Percentiles rank a stretch among this genome's conserved stretches.
phyloP scores from a whole-genome alignment of 2,797 vertebrate species.

The Vipera latastei region DNA sequence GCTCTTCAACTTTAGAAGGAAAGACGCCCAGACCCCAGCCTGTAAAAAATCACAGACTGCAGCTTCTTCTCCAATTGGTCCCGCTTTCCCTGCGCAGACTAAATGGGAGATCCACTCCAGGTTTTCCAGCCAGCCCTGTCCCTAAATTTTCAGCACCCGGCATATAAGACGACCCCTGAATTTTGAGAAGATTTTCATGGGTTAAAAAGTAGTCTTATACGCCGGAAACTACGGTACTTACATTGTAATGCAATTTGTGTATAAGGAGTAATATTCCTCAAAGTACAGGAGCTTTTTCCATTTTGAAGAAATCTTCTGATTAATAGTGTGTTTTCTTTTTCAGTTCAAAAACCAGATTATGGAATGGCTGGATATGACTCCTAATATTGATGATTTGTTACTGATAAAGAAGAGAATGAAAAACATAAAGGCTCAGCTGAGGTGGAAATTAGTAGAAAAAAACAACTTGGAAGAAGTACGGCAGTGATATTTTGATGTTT shows the following conservation, averaged over 20 bases:
- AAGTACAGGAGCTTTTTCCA: not conserved
- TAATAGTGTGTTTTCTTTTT: constrained; percentile 5
- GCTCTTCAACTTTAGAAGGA: too few relatives aligned
- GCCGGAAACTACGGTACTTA: too few relatives aligned
- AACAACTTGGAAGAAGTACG: constrained; percentile 78
- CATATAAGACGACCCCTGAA: too few relatives aligned
- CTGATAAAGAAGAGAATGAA: constrained; percentile 76
- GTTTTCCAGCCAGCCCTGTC: too few relatives aligned
- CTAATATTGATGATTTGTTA: constrained; percentile 68
- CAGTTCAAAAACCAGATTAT: constrained; percentile 73
- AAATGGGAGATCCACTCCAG: too few relatives aligned
- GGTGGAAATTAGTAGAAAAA: constrained; percentile 76
- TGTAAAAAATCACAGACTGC: too few relatives aligned
- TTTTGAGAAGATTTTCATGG: too few relatives aligned
- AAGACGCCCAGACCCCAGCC: too few relatives aligned
- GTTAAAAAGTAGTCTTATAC: too few relatives aligned
- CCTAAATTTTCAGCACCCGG: too few relatives aligned
- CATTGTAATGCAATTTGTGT: not conserved
- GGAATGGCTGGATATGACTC: constrained; percentile 68
- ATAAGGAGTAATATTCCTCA: not conserved
- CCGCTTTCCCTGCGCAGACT: too few relatives aligned
- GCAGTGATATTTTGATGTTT: constrained; percentile 6
- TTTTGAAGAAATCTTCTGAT: constrained; percentile 21
- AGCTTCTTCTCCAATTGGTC: too few relatives aligned
- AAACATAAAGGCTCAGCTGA: constrained; percentile 71